phyloP scores from a whole-genome alignment of 2,888 invertebrate genomes.

The Protonemura montana region DNA sequence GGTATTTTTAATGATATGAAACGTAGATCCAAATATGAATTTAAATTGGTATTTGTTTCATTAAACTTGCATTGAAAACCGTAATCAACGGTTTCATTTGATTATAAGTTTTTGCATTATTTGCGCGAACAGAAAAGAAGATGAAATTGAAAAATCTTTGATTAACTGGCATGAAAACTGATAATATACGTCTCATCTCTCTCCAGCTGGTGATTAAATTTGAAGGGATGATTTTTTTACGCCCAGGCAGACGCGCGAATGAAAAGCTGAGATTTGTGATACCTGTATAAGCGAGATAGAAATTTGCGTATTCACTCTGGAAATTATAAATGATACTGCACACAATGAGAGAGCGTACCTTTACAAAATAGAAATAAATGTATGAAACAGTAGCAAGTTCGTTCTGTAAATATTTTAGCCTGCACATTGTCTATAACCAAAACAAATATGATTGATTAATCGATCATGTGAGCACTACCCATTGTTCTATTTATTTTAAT shows the following conservation, averaged over 20 bases:
- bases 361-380: too few species aligned
- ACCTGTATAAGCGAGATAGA: background rate
- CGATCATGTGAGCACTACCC: background rate
- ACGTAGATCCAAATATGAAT: background rate
- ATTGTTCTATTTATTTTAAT: background rate
- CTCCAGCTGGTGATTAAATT: background rate
- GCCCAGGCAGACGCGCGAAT: background rate
- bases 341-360: background rate
- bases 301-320: background rate
- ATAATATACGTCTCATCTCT: background rate
- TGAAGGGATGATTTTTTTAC: background rate
- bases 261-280: background rate
- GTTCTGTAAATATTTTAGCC: too few species aligned
- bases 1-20: background rate
- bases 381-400: too few species aligned
- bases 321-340: background rate
- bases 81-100: background rate
- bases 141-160: background rate
- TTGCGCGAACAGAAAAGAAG: background rate
- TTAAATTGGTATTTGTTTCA: conserved; percentile 7
- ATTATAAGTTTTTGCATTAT: background rate
- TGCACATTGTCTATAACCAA: too few species aligned
- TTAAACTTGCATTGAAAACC: conserved; percentile 7
- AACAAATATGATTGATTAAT: background rate
- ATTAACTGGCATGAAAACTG: background rate